Base-by-base conservation (phyloP, 2,888 invertebrate species). In the Panopea generosa region DNA sequence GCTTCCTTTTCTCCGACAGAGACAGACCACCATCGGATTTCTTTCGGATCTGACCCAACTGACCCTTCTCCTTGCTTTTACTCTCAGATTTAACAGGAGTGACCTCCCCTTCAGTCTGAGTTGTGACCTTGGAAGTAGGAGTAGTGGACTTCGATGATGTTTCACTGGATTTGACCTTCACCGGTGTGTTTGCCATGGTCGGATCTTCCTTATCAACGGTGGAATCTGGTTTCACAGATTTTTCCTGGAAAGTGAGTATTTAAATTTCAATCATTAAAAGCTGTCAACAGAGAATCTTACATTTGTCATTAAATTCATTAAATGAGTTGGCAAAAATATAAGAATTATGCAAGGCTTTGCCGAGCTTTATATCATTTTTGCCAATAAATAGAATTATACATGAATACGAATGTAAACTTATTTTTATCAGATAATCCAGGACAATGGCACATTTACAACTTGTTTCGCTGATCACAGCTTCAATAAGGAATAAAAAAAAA, bases 1-100 rank as follows among this genome's bases (percentile, higher is more conserved):
- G 53, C 14, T 70, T 65, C 27, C 77, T 63, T 29, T 77, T 77
- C 62, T 77, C 77, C 7, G 16, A 40, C n/a, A 77, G 56, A 11
- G 33, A 33, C 11, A 33, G 11, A 22, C 68, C 72, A 6, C 43
- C 29, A 0, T 43, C 61, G 11, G 38, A 18, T 24, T 63, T 68
- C 62, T 60, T 72, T n/a, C 20, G 6, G n/a, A 11, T 11, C 33
- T 56, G 14, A n/a, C 20, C 40, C 40, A 16, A 43, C 11, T 27
- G 18, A 11, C 29, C 33, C 52, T 20, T 24, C 3, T 2, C 22
- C 16, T 24, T 26, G 16, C 33, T 18, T 14, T 14, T 27, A 14
- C 6, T 16, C 14, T 27, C 20, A 29, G 56, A 20, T 43, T 59
- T 40, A 43, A n/a, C 45, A 11, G 61, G 62, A 33, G 69, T 45